Base-by-base conservation (phyloP, 2,113 vertebrate species). In the Gymnarchus niloticus region DNA sequence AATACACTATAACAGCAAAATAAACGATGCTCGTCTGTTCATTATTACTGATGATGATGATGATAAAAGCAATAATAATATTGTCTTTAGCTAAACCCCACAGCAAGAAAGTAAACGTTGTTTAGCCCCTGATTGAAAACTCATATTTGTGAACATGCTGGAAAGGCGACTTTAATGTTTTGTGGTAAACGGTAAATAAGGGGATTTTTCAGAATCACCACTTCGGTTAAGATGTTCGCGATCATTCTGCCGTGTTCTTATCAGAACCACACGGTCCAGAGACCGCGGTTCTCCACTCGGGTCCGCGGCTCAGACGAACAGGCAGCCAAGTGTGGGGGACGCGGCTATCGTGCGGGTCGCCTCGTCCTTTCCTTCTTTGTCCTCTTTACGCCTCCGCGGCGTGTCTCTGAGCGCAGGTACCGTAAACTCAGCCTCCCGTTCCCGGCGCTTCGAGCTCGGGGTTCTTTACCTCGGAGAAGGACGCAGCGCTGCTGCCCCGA, bases 401-500 rank as follows among this genome's bases (percentile, higher is more conserved):
- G n/a, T n/a, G n/a, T n/a, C n/a, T n/a, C n/a, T n/a, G n/a, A n/a
- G n/a, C n/a, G n/a, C n/a, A n/a, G n/a, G n/a, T n/a, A n/a, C n/a
- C n/a, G n/a, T n/a, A n/a, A n/a, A n/a, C n/a, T n/a, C n/a, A n/a
- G n/a, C n/a, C n/a, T n/a, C n/a, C n/a, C n/a, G n/a, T n/a, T n/a
- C n/a, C n/a, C n/a, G n/a, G n/a, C n/a, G 65, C 65, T 41, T 28
- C 28, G 65, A 73, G 65, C 33, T 73, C 25, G 33, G 6, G 33
- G 5, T 17, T 37, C 33, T 51, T 56, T 86, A 96, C 95, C 95
- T 94, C 92, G 94, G 81, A 95, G 90, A 85, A 94, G 92, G 0
- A 92, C 93, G 33, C 78, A 93, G 88, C 95, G 95, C 88, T 91
- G 94, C 88, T 94, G 94, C 90, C 94, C 95, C 0, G 91, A 91